Evolutionary conservation across 1,140 invertebrate genomes (phyloP).

Genomic region (Parasteatoda tepidariorum): DNA sequence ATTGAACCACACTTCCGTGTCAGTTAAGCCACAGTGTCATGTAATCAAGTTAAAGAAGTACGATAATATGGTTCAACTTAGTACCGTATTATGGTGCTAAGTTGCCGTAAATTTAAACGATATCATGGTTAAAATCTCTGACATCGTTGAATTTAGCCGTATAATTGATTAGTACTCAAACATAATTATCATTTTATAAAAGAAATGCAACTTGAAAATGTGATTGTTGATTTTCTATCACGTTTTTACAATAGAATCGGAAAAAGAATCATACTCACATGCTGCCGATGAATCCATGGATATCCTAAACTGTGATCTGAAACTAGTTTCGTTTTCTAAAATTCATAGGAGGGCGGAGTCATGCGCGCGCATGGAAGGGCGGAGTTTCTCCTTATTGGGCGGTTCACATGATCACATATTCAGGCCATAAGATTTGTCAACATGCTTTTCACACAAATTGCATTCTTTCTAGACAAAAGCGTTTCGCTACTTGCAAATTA

Average conservation of each 20-base stretch:
- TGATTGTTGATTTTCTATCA: not conserved
- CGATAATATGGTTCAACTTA: too few species aligned
- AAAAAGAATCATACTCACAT: slow-evolving; percentile 23
- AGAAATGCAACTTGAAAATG: too few species aligned
- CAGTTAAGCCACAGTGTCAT: too few species aligned
- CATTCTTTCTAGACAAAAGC: slow-evolving; percentile 28
- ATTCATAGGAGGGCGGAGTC: not conserved
- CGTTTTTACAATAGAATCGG: not conserved
- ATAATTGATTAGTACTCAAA: not conserved
- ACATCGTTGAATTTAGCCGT: not conserved
- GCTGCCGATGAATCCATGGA: slow-evolving; percentile 28
- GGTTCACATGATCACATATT: slow-evolving; percentile 11
- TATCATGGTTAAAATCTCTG: too few species aligned
- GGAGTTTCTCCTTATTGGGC: slow-evolving; percentile 5
- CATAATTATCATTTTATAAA: not conserved
- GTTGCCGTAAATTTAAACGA: too few species aligned
- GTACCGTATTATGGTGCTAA: too few species aligned
- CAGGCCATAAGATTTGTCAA: not conserved
- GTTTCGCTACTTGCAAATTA: slow-evolving; percentile 22
- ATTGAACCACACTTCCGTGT: too few species aligned
- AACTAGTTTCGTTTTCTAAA: not conserved
- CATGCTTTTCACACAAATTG: slow-evolving; percentile 13
- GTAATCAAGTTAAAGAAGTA: too few species aligned
- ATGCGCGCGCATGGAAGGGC: slow-evolving; percentile 24
- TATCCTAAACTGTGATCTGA: not conserved